A percentile compares a stretch with the other conserved stretches of the same genome.
These are phyloP conservation scores for Acleris emargana DNA, from an alignment of 2,888 invertebrate genomes.

Conservation along the genomic window DNA sequence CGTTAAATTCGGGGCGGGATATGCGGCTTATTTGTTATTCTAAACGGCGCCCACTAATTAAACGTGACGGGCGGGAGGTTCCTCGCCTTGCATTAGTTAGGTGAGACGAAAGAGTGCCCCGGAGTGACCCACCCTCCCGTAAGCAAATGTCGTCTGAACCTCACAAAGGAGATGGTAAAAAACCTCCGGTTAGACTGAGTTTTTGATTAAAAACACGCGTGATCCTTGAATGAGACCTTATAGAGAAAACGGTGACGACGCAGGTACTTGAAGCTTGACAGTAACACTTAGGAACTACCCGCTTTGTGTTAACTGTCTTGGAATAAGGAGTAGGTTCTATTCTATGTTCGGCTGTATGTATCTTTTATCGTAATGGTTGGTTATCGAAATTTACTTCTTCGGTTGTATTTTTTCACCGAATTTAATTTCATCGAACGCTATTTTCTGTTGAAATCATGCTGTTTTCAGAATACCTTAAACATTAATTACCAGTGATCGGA, in stretches of 20 bases:
- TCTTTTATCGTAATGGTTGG: too few species aligned
- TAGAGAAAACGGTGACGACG: not conserved
- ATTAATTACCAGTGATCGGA: too few species aligned
- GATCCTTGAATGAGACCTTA: not conserved
- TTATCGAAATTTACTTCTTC: too few species aligned
- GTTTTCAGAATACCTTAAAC: too few species aligned
- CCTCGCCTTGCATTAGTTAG: constrained; percentile 24
- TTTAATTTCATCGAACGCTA: too few species aligned
- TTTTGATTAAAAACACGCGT: not conserved
- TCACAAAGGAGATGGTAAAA: constrained; percentile 2
- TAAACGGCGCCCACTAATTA: constrained; percentile 32
- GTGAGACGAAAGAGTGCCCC: constrained; percentile 10
- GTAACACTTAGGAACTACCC: constrained; percentile 1
- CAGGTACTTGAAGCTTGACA: constrained; percentile 7
- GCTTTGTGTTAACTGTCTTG: not conserved
- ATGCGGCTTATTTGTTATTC: constrained; percentile 31
- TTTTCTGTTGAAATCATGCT: too few species aligned
- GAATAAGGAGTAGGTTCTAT: too few species aligned
- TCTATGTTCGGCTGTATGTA: too few species aligned
- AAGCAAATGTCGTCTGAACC: constrained; percentile 2
- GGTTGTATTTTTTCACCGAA: too few species aligned
- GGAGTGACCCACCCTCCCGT: constrained; percentile 8
- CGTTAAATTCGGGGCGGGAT: constrained; percentile 14
- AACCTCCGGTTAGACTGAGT: not conserved
- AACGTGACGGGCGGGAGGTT: constrained; percentile 18